These are phyloP conservation scores for Eupithecia pulchellata DNA, from an alignment of 2,888 invertebrate genomes.

Conservation along the genomic window DNA sequence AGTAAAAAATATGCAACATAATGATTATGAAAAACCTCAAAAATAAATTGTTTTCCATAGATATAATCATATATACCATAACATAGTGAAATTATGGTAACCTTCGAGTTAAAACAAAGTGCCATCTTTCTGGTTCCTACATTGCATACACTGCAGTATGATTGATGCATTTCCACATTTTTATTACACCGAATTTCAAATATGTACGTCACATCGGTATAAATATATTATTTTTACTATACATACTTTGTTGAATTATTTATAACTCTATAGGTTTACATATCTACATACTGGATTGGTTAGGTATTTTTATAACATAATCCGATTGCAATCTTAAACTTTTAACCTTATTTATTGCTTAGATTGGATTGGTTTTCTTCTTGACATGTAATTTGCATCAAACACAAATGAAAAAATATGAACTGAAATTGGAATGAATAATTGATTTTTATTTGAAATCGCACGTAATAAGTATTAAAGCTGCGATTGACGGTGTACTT, in stretches of 20 bases:
- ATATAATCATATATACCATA: conserved; percentile 21
- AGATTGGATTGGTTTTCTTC: neutral
- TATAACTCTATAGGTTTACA: conserved; percentile 32
- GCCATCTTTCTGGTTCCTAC: conserved; percentile 76
- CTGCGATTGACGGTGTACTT: neutral
- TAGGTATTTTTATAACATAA: too few relatives aligned
- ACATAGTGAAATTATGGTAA: neutral
- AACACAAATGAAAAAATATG: neutral
- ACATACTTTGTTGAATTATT: conserved; percentile 47
- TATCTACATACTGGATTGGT: neutral
- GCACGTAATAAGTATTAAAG: neutral
- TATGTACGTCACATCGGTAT: conserved; percentile 67
- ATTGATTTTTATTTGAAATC: neutral
- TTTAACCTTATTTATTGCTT: too few relatives aligned
- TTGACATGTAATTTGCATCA: neutral
- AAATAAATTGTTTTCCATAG: conserved; percentile 6
- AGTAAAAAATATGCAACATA: conserved; percentile 13
- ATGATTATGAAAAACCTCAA: conserved; percentile 2
- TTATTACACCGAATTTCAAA: conserved; percentile 45
- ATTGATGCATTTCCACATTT: conserved; percentile 60
- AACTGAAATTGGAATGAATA: neutral
- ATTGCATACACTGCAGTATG: conserved; percentile 55
- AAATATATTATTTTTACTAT: conserved; percentile 75
- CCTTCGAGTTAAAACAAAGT: conserved; percentile 50
- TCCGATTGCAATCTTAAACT: too few relatives aligned